Conservation (phyloP, 2,888 invertebrate genomes). For the Trichopoda pennipes region DNA sequence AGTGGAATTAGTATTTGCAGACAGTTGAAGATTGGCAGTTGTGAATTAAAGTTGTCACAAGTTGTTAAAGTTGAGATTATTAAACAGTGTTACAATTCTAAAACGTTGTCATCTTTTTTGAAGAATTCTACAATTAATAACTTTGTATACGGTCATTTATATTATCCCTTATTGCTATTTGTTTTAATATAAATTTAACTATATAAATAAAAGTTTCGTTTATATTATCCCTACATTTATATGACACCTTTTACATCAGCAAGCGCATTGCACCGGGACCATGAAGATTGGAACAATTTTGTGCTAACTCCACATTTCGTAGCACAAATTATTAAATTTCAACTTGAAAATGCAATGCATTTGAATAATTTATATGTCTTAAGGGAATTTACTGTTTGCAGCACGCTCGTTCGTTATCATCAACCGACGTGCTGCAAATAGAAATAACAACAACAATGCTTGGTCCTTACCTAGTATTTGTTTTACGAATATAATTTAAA, state of each 20-base stretch:
- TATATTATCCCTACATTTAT: too few species aligned
- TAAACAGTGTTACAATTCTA: too few species aligned
- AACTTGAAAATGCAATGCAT: slow-evolving; percentile 34
- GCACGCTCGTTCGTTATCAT: slow-evolving; percentile 15
- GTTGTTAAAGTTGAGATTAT: too few species aligned
- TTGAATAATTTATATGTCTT: slow-evolving; percentile 43
- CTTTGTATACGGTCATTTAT: too few species aligned
- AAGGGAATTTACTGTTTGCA: slow-evolving; percentile 36
- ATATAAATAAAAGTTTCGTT: too few species aligned
- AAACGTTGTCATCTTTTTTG: too few species aligned
- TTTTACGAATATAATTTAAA: background rate
- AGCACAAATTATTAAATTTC: background rate
- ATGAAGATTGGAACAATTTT: slow-evolving; percentile 14
- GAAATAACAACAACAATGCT: background rate
- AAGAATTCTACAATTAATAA: too few species aligned
- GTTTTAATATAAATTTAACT: too few species aligned
- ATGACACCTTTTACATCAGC: background rate
- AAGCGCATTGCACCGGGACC: background rate
- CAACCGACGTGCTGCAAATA: slow-evolving; percentile 21
- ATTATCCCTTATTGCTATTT: too few species aligned
- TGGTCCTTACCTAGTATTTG: background rate
- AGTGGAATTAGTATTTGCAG: too few species aligned
- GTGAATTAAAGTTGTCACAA: too few species aligned
- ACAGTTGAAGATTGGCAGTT: too few species aligned
- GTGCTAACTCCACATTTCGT: background rate